Evolutionary conservation across 2,797 vertebrate species (phyloP).

Genomic region (Adrianichthys oophorus): DNA sequence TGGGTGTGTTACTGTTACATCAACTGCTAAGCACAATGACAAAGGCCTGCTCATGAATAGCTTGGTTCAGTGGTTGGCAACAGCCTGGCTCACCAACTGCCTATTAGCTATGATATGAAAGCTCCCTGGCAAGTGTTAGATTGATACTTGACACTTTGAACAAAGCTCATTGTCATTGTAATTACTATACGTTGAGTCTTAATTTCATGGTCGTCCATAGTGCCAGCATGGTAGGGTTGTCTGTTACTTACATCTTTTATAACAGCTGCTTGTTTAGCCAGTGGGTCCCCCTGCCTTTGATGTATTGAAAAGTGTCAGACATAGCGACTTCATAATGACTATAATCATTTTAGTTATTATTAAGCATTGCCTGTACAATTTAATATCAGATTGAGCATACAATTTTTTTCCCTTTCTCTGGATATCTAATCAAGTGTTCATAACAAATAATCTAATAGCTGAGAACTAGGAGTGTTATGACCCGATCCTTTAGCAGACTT

Average conservation of each 20-base stretch:
- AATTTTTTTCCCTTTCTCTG: constrained; percentile 57
- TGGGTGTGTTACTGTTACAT: constrained; percentile 73
- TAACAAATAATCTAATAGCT: constrained; percentile 69
- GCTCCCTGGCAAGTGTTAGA: constrained; percentile 73
- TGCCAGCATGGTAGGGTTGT: constrained; percentile 73
- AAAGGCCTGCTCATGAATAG: constrained; percentile 67
- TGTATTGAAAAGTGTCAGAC: constrained; percentile 79
- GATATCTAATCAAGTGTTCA: constrained; percentile 71
- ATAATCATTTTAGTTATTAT: constrained; percentile 87
- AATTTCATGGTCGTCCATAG: constrained; percentile 78
- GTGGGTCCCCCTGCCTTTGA: constrained; percentile 73
- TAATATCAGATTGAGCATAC: constrained; percentile 70
- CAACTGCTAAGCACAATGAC: constrained; percentile 67
- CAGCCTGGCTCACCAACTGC: constrained; percentile 65
- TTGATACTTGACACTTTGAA: constrained; percentile 76
- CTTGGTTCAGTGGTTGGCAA: constrained; percentile 67
- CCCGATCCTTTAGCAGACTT: constrained; percentile 61
- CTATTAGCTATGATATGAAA: constrained; percentile 76
- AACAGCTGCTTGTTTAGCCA: constrained; percentile 82
- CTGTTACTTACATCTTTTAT: constrained; percentile 77
- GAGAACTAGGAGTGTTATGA: constrained; percentile 66
- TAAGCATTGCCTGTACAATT: constrained; percentile 76
- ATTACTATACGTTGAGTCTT: constrained; percentile 75
- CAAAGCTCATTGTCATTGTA: constrained; percentile 79
- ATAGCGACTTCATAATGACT: constrained; percentile 87